Evolutionary conservation across 2,797 vertebrate species (phyloP).

Genomic region (Microhierax caerulescens): DNA sequence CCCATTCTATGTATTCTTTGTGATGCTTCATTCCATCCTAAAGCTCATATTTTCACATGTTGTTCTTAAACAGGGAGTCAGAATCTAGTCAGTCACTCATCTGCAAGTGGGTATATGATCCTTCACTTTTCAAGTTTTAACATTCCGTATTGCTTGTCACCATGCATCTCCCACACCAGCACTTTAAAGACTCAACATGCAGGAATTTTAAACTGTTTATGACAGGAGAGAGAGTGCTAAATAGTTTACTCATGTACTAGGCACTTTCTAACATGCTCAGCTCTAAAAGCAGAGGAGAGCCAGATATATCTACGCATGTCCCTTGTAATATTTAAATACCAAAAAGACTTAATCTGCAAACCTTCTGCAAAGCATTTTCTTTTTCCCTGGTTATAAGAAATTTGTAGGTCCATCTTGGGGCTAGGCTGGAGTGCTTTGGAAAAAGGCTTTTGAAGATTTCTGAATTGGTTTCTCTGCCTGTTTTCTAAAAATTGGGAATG

Average conservation of each 20-base stretch:
- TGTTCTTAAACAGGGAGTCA: background rate
- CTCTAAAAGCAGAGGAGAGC: background rate
- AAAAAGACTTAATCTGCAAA: background rate
- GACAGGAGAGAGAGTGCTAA: constrained; percentile 29
- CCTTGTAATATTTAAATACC: background rate
- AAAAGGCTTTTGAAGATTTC: background rate
- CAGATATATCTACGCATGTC: background rate
- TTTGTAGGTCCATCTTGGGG: background rate
- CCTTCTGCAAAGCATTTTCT: background rate
- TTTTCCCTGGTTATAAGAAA: background rate
- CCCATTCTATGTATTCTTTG: background rate
- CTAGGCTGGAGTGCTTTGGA: background rate
- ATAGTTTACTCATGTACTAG: constrained; percentile 26
- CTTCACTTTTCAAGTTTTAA: background rate
- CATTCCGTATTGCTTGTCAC: constrained; percentile 10
- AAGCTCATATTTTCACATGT: background rate
- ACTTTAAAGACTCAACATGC: constrained; percentile 23
- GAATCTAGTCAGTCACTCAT: background rate
- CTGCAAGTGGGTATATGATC: background rate
- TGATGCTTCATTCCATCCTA: constrained; percentile 1
- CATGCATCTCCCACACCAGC: constrained; percentile 22
- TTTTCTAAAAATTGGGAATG: background rate
- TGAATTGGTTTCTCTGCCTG: background rate
- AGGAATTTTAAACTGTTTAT: constrained; percentile 54
- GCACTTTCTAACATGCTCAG: background rate